Percentiles rank a stretch among this genome's conserved stretches.
These are phyloP conservation scores for Eueides isabella DNA, from an alignment of 1,140 invertebrate species.

Conservation along the genomic window DNA sequence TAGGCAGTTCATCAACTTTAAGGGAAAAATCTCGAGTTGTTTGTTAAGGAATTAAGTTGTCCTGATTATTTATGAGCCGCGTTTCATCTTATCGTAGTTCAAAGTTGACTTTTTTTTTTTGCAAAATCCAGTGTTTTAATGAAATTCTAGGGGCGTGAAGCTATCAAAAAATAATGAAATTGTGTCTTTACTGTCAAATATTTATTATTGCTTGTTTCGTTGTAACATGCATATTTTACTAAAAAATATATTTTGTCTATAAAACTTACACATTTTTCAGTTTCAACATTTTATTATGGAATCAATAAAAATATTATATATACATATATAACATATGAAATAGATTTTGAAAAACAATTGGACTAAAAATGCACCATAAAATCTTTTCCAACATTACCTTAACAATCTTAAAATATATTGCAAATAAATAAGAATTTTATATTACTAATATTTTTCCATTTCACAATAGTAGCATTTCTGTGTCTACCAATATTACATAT, in stretches of 20 bases:
- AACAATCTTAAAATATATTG: background rate
- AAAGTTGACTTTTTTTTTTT: background rate
- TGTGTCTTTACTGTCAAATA: background rate
- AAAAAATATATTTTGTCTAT: no score
- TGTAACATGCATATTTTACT: background rate
- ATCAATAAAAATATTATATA: no score
- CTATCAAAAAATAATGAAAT: background rate
- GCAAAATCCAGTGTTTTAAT: slow-evolving; percentile 1
- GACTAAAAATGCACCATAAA: background rate
- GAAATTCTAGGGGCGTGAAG: background rate
- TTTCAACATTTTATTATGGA: no score
- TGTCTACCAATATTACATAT: no score
- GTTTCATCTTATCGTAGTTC: slow-evolving; percentile 1
- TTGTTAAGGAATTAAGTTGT: slow-evolving; percentile 34
- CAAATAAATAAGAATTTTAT: background rate
- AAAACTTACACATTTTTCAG: no score
- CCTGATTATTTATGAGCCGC: slow-evolving; percentile 31
- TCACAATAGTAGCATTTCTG: no score
- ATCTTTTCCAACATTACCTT: background rate
- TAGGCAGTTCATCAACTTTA: slow-evolving; percentile 11
- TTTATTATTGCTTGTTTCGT: background rate
- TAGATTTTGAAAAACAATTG: no score
- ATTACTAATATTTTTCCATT: no score
- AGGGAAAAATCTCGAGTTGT: slow-evolving; percentile 31
- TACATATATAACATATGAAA: no score